Evolutionary conservation across 2,113 vertebrate genomes (phyloP).

Genomic region (Varanus komodoensis): DNA sequence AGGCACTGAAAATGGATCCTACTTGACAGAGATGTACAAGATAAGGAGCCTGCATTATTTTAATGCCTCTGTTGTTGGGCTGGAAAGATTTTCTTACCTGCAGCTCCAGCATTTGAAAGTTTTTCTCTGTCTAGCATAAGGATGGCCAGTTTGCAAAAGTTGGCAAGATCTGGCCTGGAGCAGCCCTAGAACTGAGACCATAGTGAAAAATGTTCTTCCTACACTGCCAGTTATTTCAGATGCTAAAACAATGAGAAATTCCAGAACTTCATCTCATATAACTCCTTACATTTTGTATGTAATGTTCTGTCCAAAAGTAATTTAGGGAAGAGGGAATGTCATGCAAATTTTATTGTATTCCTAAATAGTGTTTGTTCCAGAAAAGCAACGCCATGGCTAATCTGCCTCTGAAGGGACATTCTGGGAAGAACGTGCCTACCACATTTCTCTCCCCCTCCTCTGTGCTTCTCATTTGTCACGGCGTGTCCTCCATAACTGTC

Average conservation of each 20-base stretch:
- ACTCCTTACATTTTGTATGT: neutral
- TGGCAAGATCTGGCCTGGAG: neutral
- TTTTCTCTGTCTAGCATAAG: neutral
- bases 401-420: neutral
- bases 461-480: neutral
- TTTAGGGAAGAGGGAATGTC: neutral
- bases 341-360: neutral
- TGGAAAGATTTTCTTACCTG: neutral
- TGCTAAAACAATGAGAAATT: neutral
- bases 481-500: neutral
- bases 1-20: too few relatives aligned
- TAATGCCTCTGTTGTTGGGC: too few relatives aligned
- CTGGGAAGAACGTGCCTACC: neutral
- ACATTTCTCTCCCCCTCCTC: neutral
- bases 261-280: neutral
- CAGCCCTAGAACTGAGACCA: neutral
- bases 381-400: neutral
- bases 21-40: too few relatives aligned
- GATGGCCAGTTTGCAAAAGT: neutral
- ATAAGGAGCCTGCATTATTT: too few relatives aligned
- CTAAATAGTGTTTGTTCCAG: neutral
- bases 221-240: neutral
- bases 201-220: neutral
- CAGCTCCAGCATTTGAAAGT: neutral
- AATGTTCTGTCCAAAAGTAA: neutral